A percentile compares a stretch with the other conserved stretches of the same genome.
Evolutionary conservation across 2,797 vertebrate species (phyloP).

Genomic region (Muscicapa striata): DNA sequence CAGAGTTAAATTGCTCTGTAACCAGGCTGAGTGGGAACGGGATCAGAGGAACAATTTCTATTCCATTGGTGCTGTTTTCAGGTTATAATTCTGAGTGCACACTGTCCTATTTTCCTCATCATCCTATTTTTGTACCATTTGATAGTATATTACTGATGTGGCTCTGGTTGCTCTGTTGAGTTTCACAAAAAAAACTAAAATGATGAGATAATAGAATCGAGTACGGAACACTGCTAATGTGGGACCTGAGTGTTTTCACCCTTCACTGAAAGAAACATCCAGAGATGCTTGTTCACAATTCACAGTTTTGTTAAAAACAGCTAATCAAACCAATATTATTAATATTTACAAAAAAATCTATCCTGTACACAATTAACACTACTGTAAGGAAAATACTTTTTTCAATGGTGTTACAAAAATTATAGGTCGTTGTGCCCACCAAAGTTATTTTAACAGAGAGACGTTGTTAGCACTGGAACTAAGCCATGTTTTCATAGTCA

Average conservation of each 20-base stretch:
- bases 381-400: slow-evolving; percentile 16
- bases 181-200: background rate
- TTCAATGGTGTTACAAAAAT: slow-evolving; percentile 20
- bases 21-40: background rate
- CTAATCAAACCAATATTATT: slow-evolving; percentile 26
- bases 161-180: background rate
- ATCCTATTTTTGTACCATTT: background rate
- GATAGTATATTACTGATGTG: background rate
- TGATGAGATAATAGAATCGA: background rate
- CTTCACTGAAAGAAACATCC: background rate
- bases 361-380: background rate
- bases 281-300: background rate
- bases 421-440: background rate
- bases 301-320: background rate
- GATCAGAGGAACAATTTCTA: background rate
- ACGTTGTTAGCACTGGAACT: slow-evolving; percentile 51
- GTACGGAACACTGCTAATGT: background rate
- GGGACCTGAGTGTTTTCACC: background rate
- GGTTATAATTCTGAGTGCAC: background rate
- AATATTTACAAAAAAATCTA: background rate
- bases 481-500: slow-evolving; percentile 66
- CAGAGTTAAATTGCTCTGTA: background rate
- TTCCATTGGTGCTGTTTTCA: background rate
- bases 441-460: slow-evolving; percentile 54
- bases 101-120: background rate